phyloP scores from a whole-genome alignment of 2,888 invertebrate genomes.

The Leptopterna dolabrata region DNA sequence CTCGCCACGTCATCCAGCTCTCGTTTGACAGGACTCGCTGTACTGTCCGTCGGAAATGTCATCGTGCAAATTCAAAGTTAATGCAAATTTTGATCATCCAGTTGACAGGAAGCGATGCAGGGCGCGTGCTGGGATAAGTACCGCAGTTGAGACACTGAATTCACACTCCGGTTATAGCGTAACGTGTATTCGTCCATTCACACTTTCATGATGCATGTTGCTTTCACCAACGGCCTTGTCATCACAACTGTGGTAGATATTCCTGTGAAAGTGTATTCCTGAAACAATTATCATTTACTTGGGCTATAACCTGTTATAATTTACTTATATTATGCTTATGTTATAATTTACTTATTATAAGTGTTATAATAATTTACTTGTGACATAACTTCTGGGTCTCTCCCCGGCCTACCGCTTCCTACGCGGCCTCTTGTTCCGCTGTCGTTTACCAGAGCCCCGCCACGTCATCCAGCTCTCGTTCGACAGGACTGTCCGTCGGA shows the following conservation, averaged over 20 bases:
- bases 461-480: neutral
- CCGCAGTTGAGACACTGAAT: neutral
- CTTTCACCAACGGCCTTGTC: too few relatives aligned
- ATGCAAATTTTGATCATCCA: neutral
- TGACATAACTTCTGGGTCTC: constrained; percentile 24
- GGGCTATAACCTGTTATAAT: too few relatives aligned
- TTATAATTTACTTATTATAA: too few relatives aligned
- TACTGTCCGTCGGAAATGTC: neutral
- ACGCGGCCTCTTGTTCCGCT: constrained; percentile 12
- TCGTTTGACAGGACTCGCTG: neutral
- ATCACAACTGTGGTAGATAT: too few relatives aligned
- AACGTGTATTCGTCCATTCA: too few relatives aligned
- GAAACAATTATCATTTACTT: too few relatives aligned
- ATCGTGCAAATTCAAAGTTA: too few relatives aligned
- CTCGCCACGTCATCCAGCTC: neutral
- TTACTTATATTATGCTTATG: too few relatives aligned
- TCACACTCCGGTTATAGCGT: too few relatives aligned
- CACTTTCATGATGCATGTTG: too few relatives aligned
- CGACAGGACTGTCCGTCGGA: neutral
- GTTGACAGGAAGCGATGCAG: neutral
- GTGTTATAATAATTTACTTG: too few relatives aligned
- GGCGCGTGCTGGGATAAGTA: neutral
- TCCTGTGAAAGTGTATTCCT: too few relatives aligned
- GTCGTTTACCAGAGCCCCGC: neutral
- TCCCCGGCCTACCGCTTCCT: neutral